Percentiles rank a stretch among this genome's conserved stretches.
phyloP scores from a whole-genome alignment of 2,888 invertebrate genomes.

The Timandra comae region DNA sequence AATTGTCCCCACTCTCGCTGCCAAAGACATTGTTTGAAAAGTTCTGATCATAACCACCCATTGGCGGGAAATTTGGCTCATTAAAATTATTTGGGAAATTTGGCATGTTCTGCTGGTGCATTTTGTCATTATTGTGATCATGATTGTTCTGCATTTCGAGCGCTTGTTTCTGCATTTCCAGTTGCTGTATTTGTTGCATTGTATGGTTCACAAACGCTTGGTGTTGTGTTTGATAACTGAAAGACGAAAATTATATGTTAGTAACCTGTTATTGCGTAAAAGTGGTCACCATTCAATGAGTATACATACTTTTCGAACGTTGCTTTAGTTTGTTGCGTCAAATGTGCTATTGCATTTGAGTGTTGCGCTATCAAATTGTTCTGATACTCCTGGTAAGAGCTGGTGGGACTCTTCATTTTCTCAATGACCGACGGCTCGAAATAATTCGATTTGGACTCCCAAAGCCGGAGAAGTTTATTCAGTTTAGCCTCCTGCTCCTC shows the following conservation, averaged over 20 bases:
- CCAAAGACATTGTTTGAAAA: conserved; percentile 54
- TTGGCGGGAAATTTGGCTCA: conserved; percentile 50
- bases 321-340: conserved; percentile 87
- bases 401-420: conserved; percentile 90
- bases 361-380: conserved; percentile 88
- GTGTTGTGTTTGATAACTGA: conserved; percentile 93
- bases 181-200: conserved; percentile 89
- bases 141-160: conserved; percentile 73
- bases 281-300: no score
- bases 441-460: conserved; percentile 97
- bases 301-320: conserved; percentile 84
- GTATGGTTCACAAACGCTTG: conserved; percentile 96
- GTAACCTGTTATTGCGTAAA: background rate
- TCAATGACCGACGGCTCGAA: conserved; percentile 88
- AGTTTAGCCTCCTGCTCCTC: conserved; percentile 94
- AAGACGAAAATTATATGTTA: conserved; percentile 19
- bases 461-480: conserved; percentile 93
- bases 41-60: conserved; percentile 48
- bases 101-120: conserved; percentile 43
- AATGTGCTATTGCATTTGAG: conserved; percentile 84
- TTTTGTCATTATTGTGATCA: conserved; percentile 47
- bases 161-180: conserved; percentile 86
- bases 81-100: conserved; percentile 53
- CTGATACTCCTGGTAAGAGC: conserved; percentile 93
- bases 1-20: conserved; percentile 65